Conservation (phyloP, 2,113 vertebrate genomes). For the Laticauda laticaudata region DNA sequence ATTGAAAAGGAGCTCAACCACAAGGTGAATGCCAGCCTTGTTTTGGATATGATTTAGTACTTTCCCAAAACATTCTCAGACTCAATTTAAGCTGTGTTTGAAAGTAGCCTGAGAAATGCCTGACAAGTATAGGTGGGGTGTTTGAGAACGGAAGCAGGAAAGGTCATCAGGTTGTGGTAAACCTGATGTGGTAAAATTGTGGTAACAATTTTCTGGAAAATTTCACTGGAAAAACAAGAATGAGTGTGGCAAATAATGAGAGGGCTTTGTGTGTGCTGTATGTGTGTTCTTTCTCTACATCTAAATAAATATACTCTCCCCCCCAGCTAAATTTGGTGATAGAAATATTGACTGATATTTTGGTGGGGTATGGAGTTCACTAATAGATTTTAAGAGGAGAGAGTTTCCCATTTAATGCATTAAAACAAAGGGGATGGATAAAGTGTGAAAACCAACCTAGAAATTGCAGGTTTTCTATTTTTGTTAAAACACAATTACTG, state of each 20-base stretch:
- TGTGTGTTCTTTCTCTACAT: background rate
- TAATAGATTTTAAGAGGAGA: background rate
- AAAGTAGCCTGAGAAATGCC: background rate
- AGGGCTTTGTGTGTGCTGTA: background rate
- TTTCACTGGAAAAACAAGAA: background rate
- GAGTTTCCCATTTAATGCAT: background rate
- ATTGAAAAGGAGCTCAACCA: background rate
- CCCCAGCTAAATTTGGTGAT: background rate
- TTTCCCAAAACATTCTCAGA: background rate
- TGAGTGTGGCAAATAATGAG: background rate
- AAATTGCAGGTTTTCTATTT: background rate
- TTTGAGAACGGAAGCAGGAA: background rate
- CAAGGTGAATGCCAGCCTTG: background rate
- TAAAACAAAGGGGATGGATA: background rate
- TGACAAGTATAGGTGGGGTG: background rate
- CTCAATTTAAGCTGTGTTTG: background rate
- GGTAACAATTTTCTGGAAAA: background rate
- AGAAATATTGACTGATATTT: background rate
- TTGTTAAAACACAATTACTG: background rate
- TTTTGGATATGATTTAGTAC: background rate
- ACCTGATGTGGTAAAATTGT: too few relatives aligned
- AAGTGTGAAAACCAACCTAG: background rate
- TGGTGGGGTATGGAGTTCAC: background rate
- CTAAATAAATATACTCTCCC: background rate
- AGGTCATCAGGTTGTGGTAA: too few relatives aligned